Evolutionary conservation across 2,888 invertebrate species (phyloP), one percentile per base, ranked within the genome.

Genomic region (Drosophila merina): DNA sequence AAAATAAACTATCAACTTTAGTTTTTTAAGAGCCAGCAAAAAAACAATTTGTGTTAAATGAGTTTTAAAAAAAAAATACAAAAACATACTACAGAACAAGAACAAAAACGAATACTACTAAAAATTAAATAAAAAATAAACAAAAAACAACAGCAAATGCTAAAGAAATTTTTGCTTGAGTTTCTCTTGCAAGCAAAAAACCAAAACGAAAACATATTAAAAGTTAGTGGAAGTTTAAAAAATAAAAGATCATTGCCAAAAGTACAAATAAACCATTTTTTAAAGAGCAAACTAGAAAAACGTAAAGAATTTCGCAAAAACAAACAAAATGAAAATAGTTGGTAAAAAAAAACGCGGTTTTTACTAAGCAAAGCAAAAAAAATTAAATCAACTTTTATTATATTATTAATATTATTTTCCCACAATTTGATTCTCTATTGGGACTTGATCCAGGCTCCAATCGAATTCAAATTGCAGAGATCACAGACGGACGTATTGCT

Each of bases 171-270:
- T 80, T 81, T 84, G 80, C 81, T 82, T 79, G 66, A 71, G 56
- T 68, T 75, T 74, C 75, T 64, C 59, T 75, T 48, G 48, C 14
- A 60, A 76, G 75, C 58, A 71, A 69, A 62, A 63, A 57, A 8
- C 20, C 14, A 44, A 44, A 44, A 44, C 48, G 44, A 44, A 28
- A 40, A 33, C 72, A 81, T 63, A 71, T 76, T 69, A 74, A 78
- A 58, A 71, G 85, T 90, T 89, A 90, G 88, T 85, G 85, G 85
- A 58, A 67, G 57, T 69, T 57, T 14, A 68, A 68, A 57, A 62
- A 62, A 57, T 57, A 80, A 88, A 90, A 89, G 86, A 89, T 89
- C 90, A 90, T 90, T 90, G 90, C 90, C 90, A 91, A 90, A 90
- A 90, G 90, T 90, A 90, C 91, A 90, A 90, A 90, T 86, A 85